Percentiles rank a stretch among this genome's conserved stretches.
These are phyloP conservation scores for Gymnobelideus leadbeateri DNA, from an alignment of 2,113 vertebrate genomes.

Conservation along the genomic window DNA sequence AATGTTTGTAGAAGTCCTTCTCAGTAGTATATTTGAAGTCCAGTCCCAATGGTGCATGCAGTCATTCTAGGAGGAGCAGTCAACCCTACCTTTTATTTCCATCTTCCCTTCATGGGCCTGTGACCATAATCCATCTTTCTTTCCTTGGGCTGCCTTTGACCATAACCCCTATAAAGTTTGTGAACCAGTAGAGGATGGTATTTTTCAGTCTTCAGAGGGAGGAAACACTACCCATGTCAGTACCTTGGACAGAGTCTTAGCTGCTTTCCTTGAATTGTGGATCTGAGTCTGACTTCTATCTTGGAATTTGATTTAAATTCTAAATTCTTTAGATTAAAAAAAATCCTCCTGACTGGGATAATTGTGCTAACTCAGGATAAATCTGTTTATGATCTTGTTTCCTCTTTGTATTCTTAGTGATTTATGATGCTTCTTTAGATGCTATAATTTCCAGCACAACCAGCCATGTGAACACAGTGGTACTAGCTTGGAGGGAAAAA, in stretches of 20 bases:
- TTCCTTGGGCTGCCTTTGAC: not conserved
- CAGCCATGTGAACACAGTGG: slow-evolving; percentile 80
- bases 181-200: not conserved
- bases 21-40: not conserved
- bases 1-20: not conserved
- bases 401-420: slow-evolving; percentile 74
- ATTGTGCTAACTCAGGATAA: slow-evolving; percentile 29
- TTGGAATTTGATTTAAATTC: slow-evolving; percentile 36
- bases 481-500: slow-evolving; percentile 86
- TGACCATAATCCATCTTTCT: not conserved
- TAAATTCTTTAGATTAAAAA: not conserved
- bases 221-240: not conserved
- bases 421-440: slow-evolving; percentile 85
- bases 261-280: not conserved
- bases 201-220: not conserved
- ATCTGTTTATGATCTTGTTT: slow-evolving; percentile 41
- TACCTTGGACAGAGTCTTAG: not conserved
- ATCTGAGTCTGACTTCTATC: not conserved
- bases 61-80: not conserved
- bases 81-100: not conserved
- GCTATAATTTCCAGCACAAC: slow-evolving; percentile 88
- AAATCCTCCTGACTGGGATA: not conserved
- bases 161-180: not conserved
- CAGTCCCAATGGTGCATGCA: not conserved
- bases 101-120: not conserved